Evolutionary conservation across 2,113 vertebrate genomes (phyloP).

Genomic region (Hippopotamus amphibius): DNA sequence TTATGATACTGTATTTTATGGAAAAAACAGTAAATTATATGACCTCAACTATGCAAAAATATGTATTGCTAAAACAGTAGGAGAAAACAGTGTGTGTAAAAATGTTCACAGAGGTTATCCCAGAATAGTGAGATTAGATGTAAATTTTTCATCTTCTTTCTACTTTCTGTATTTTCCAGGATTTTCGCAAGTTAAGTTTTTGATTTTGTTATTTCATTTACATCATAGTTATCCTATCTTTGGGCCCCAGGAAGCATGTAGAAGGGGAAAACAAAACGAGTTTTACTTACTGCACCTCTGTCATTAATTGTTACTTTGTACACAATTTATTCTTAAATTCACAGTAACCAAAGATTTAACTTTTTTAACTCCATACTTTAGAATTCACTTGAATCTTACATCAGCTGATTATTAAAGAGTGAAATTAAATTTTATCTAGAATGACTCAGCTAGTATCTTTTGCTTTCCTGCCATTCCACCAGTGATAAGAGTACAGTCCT

Average conservation of each 20-base stretch:
- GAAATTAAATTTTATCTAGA: neutral
- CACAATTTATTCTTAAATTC: neutral
- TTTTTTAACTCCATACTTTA: neutral
- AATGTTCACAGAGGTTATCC: neutral
- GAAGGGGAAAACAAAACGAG: neutral
- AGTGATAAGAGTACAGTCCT: neutral
- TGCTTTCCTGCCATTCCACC: neutral
- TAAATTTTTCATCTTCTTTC: neutral
- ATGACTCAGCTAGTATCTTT: neutral
- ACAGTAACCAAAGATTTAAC: neutral
- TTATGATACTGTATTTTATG: neutral
- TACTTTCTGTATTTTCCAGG: neutral
- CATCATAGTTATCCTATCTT: neutral
- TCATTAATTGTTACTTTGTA: neutral
- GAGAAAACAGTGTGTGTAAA: neutral
- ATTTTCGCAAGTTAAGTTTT: neutral
- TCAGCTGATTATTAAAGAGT: neutral
- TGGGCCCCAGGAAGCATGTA: neutral
- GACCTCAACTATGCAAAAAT: neutral
- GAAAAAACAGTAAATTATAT: neutral
- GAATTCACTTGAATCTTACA: neutral
- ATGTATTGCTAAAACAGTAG: neutral
- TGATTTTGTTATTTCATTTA: neutral
- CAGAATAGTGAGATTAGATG: neutral
- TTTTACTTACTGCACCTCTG: neutral